Percentiles rank a stretch among this genome's conserved stretches.
These are phyloP conservation scores for Furcula furcula DNA, from an alignment of 2,888 invertebrate genomes.

Conservation along the genomic window DNA sequence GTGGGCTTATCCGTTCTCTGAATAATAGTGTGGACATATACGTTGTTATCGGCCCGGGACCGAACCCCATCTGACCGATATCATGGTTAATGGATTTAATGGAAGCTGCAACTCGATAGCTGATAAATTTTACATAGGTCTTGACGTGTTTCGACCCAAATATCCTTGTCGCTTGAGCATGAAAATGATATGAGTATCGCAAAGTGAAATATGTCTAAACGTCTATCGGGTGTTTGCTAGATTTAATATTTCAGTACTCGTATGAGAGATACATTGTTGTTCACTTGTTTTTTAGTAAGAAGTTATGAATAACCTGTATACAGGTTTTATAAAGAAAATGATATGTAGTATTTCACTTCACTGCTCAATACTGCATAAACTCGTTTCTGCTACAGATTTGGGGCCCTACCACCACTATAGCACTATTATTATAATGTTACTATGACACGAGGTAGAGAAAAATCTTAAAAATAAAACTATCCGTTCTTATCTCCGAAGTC, in stretches of 20 bases:
- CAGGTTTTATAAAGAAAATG: no score
- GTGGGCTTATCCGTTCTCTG: conserved; percentile 65
- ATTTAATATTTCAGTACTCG: not conserved
- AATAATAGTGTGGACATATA: conserved; percentile 60
- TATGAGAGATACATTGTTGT: no score
- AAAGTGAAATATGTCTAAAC: not conserved
- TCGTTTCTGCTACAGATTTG: no score
- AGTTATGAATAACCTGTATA: no score
- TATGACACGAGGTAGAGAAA: no score
- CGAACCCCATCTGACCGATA: conserved; percentile 29
- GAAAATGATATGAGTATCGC: conserved; percentile 1
- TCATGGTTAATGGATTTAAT: conserved; percentile 44
- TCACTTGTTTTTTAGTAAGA: no score
- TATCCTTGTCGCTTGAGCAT: conserved; percentile 8
- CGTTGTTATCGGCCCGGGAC: conserved; percentile 37
- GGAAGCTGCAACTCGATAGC: conserved; percentile 26
- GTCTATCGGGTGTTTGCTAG: not conserved
- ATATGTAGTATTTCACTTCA: no score
- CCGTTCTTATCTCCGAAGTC: no score
- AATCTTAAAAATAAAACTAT: no score
- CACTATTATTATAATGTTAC: no score
- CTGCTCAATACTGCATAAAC: no score
- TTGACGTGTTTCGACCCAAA: conserved; percentile 7
- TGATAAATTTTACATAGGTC: conserved; percentile 37
- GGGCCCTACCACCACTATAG: no score